A percentile compares a stretch with the other conserved stretches of the same genome.
Conservation (phyloP, 2,888 invertebrate genomes). For the Elgonia sp. region DNA sequence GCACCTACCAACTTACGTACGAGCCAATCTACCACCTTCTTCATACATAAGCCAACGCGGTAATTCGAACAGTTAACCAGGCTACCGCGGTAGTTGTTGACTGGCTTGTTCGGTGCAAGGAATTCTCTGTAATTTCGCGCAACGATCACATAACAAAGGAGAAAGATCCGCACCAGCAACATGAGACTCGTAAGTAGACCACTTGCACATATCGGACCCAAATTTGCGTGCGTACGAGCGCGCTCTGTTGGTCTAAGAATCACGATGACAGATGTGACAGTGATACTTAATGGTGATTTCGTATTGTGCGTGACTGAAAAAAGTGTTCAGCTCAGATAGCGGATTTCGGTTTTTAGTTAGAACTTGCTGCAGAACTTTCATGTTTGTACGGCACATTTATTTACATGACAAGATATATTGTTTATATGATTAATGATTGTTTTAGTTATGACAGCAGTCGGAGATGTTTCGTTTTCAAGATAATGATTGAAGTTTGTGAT, state of each 20-base stretch:
- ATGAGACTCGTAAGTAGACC: slow-evolving; percentile 76
- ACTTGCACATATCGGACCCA: background rate
- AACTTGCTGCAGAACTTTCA: background rate
- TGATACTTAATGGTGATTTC: slow-evolving; percentile 5
- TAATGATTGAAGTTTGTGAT: too few species aligned
- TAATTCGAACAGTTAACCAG: slow-evolving; percentile 77
- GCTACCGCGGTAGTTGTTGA: slow-evolving; percentile 76
- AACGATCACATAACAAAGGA: slow-evolving; percentile 62
- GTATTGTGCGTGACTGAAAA: slow-evolving; percentile 23
- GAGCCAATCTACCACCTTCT: slow-evolving; percentile 75
- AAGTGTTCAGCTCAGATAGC: slow-evolving; percentile 3
- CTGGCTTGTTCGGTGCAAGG: slow-evolving; percentile 74
- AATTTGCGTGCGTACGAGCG: background rate
- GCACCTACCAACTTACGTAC: slow-evolving; percentile 73
- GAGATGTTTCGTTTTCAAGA: too few species aligned
- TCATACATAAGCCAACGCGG: slow-evolving; percentile 72
- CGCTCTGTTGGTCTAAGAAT: background rate
- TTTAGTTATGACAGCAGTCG: background rate
- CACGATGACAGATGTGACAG: slow-evolving; percentile 17
- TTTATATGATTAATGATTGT: background rate
- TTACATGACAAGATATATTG: background rate
- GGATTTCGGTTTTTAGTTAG: slow-evolving; percentile 19
- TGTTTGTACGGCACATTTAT: background rate
- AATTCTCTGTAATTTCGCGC: slow-evolving; percentile 72
- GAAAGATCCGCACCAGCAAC: slow-evolving; percentile 62